Evolutionary conservation across 2,888 invertebrate genomes (phyloP), one percentile per base, ranked within the genome.

Genomic region (Pollenia labialis): DNA sequence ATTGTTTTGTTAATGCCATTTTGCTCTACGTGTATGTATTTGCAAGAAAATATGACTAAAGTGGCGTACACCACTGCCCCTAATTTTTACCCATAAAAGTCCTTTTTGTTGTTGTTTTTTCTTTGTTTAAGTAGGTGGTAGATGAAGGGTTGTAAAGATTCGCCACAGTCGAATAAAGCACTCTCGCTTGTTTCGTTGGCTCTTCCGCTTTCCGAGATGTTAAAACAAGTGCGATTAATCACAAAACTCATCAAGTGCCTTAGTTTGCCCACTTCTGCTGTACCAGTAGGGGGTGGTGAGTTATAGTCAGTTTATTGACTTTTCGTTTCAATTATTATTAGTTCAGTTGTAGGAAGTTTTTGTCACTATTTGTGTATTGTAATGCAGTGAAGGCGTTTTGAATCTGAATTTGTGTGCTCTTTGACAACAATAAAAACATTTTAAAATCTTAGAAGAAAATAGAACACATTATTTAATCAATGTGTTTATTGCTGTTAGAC

Each of bases 291-390:
- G 52, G 66, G 66, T 50, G 81, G 48, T 46, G n/a, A 32, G 56
- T 54, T 77, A 44, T 52, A 66, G 58, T 66, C 81, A 79, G 84
- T 84, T 84, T 84, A 84, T 84, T 84, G 84, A 84, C 84, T 84
- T 79, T 74, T 60, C 48, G 68, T 40, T 71, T 77, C 46, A 64
- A 66, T 81, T 58, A 58, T 58, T 64, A 42, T 72, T 56, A 10
- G 18, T 68, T 52, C 44, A 52, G 58, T 52, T 84, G 81, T 81
- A 81, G 85, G 85, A 85, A 85, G 85, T 76, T 85, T 60, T 80
- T 74, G 60, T 60, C 77, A 58, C 64, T 23, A 14, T 60, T 60
- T 71, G 23, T 79, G 50, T 56, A 58, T 69, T 6, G 52, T 42
- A 85, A 60, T 42, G 72, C 71, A 81, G 23, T 68, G 72, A 68